Conservation (phyloP, 2,113 vertebrate species). For the Pyxicephalus adspersus region DNA sequence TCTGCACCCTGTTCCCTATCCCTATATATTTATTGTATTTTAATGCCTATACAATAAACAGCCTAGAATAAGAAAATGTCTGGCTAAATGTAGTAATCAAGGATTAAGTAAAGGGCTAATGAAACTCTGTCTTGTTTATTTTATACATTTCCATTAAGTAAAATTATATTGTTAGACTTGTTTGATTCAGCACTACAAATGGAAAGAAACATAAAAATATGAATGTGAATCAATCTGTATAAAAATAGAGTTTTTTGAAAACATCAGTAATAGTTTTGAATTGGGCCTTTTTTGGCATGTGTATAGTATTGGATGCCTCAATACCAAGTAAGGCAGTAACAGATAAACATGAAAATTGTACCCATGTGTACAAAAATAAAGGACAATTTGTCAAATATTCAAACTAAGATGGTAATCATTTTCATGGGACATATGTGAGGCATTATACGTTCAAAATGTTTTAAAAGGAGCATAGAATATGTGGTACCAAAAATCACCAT, state of each 20-base stretch:
- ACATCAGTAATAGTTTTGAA: not conserved
- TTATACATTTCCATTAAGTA: not conserved
- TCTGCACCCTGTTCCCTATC: too few relatives aligned
- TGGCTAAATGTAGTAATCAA: too few relatives aligned
- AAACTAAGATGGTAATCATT: constrained; percentile 70
- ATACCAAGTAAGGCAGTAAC: constrained; percentile 62
- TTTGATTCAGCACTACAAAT: not conserved
- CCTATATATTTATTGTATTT: too few relatives aligned
- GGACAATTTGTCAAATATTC: constrained; percentile 63
- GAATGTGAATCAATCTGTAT: constrained; percentile 6
- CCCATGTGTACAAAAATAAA: constrained; percentile 35
- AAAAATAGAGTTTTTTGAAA: not conserved
- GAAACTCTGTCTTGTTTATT: not conserved
- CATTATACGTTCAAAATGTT: constrained; percentile 74
- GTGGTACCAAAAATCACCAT: constrained; percentile 73
- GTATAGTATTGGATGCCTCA: not conserved
- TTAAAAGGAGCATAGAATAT: constrained; percentile 68
- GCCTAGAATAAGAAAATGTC: too few relatives aligned
- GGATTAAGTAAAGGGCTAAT: not conserved
- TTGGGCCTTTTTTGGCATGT: not conserved
- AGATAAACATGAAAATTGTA: constrained; percentile 56
- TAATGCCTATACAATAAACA: too few relatives aligned
- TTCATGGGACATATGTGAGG: constrained; percentile 70
- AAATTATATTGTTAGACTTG: not conserved
- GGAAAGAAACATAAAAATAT: not conserved